These are phyloP conservation scores for Drosophila ficusphila DNA, from an alignment of 1,140 invertebrate genomes.

Conservation along the genomic window DNA sequence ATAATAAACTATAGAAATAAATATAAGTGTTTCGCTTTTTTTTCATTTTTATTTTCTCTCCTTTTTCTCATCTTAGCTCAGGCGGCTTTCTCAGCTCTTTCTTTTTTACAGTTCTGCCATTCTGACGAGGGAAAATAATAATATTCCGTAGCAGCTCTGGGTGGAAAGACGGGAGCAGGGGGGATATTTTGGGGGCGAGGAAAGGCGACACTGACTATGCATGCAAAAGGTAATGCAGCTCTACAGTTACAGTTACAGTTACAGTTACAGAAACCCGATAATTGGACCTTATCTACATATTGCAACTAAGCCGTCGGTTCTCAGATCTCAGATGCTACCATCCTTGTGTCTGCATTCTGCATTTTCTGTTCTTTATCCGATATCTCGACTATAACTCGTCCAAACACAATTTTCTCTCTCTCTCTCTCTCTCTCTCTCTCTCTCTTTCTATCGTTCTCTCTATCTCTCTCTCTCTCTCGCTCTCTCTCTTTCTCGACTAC, in stretches of 20 bases:
- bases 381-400: conserved; percentile 11
- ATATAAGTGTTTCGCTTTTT: conserved; percentile 54
- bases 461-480: no score
- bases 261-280: conserved; percentile 6
- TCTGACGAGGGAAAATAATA: conserved; percentile 20
- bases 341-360: conserved; percentile 13
- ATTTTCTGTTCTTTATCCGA: neutral
- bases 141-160: conserved; percentile 18
- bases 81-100: conserved; percentile 15
- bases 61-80: conserved; percentile 7
- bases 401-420: conserved; percentile 5
- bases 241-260: conserved; percentile 2
- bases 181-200: neutral
- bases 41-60: conserved; percentile 2
- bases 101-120: conserved; percentile 22
- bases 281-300: conserved; percentile 71
- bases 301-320: conserved; percentile 68
- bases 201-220: conserved; percentile 43
- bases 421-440: no score
- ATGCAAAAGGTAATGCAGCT: conserved; percentile 25
- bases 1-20: conserved; percentile 76
- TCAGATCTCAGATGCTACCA: conserved; percentile 23
- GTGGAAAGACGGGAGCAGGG: neutral
- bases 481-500: conserved; percentile 24
- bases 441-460: no score